Conservation (phyloP, 92 coral and sea anemone species). For the Palythoa grandiflora region DNA sequence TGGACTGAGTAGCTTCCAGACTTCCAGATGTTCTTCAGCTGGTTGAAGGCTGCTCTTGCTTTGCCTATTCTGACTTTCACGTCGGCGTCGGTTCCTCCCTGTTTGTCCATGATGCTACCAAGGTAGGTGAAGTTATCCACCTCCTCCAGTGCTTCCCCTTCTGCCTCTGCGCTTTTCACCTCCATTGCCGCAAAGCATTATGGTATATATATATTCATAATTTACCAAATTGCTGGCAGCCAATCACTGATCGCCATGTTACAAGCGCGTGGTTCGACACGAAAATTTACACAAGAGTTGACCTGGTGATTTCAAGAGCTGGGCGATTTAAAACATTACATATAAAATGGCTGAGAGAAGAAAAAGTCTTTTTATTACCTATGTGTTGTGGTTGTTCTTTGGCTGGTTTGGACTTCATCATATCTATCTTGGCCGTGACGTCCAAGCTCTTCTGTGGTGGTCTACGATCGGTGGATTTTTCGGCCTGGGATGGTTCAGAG, state of each 20-base stretch:
- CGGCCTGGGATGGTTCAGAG: constrained; percentile 98
- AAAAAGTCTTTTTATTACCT: constrained; percentile 87
- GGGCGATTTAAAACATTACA: not conserved
- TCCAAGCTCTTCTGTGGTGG: constrained; percentile 99
- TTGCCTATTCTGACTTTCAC: no score
- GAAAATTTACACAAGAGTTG: not conserved
- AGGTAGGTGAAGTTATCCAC: no score
- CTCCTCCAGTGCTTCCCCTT: no score
- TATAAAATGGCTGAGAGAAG: constrained; percentile 67
- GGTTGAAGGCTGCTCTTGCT: no score
- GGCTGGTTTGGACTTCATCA: constrained; percentile 99
- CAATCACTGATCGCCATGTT: constrained; percentile 68
- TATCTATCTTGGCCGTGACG: constrained; percentile 91
- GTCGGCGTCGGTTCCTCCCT: no score
- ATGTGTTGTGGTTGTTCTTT: constrained; percentile 87
- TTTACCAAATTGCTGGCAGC: not conserved
- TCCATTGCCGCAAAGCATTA: no score
- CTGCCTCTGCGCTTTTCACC: no score
- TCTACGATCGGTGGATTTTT: constrained; percentile 96
- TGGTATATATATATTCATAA: not conserved
- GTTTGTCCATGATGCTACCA: no score
- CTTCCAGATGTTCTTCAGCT: no score
- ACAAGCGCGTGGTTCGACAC: constrained; percentile 54
- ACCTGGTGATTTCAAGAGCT: not conserved
- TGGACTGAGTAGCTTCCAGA: no score